phyloP scores from a whole-genome alignment of 2,797 vertebrate species.

The Vultur gryphus region DNA sequence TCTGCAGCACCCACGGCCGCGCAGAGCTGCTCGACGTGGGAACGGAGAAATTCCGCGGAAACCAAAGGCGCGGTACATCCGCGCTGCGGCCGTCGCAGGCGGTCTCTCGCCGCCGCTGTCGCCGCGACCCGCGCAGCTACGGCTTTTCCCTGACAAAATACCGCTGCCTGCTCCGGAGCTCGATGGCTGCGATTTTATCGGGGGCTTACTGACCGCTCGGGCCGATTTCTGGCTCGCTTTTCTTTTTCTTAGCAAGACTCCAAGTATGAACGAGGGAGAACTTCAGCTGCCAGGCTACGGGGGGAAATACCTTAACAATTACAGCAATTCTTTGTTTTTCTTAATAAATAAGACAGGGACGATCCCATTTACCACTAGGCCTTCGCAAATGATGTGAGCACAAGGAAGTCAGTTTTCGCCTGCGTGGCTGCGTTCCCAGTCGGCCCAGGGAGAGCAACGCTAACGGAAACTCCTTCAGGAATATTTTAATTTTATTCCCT shows the following conservation, averaged over 20 bases:
- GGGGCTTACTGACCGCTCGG: accelerated
- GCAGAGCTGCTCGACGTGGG: neutral
- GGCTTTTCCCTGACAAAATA: neutral
- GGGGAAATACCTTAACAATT: neutral
- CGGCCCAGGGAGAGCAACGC: neutral
- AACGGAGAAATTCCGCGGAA: neutral
- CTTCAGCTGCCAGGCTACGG: neutral
- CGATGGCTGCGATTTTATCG: neutral
- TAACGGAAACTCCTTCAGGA: conserved; percentile 23
- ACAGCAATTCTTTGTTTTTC: neutral
- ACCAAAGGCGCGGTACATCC: neutral
- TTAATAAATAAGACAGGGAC: neutral
- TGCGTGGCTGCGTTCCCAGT: neutral
- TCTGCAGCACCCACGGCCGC: neutral
- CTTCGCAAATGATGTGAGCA: neutral
- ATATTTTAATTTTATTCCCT: neutral
- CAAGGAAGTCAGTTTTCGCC: neutral
- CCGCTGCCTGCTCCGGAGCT: neutral
- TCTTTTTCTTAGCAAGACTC: neutral
- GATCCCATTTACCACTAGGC: neutral
- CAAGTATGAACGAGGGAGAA: neutral
- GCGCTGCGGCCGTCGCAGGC: neutral
- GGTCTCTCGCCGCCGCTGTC: neutral
- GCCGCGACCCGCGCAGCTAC: neutral
- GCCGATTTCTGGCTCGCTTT: neutral